Evolutionary conservation across 2,113 vertebrate species (phyloP), one percentile per base, ranked within the genome.

Genomic region (Siniperca knerii): DNA sequence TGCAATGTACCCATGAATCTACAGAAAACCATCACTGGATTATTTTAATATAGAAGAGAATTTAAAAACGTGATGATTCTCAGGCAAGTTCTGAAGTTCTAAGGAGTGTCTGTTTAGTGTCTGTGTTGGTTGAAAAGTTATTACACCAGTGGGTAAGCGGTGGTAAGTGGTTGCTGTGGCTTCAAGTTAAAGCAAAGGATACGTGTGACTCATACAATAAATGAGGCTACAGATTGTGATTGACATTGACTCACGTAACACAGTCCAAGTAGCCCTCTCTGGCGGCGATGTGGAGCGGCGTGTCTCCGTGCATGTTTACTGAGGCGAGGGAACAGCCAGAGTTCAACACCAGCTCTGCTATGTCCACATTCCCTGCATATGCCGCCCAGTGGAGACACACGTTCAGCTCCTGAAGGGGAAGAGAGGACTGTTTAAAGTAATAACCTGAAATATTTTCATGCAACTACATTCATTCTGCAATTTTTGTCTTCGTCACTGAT

Each of bases 351-450:
- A 98, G 94, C 90, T 98, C 97, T 0, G 97, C 97, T 0, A 98
- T 98, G 65, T 97, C 97, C 0, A 96, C 96, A 0, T 96, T 97
- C 52, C 97, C 97, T 0, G 97, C 97, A 62, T 98, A 98, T 15
- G 97, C 97, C 0, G 97, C 97, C 97, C 97, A 98, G 94, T 98
- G 97, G 61, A 97, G 88, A 81, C 97, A 98, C 65, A 98, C 97
- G 21, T 98, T 98, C 82, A 97, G 96, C 86, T 98, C 97, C 97
- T 98, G 77, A 21, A 7, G 37, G 73, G 52, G 71, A 55, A 69
- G 4, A 61, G 0, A 23, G n/a, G 79, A 85, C 68, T 79, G 58
- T 70, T 86, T 75, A 61, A 83, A 82, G 84, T 75, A 87, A 72
- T 62, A 66, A 86, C 77, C 79, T 81, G 73, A 76, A 86, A 81